These are phyloP conservation scores for Junco hyemalis DNA, from an alignment of 2,113 vertebrate species.

Conservation along the genomic window DNA sequence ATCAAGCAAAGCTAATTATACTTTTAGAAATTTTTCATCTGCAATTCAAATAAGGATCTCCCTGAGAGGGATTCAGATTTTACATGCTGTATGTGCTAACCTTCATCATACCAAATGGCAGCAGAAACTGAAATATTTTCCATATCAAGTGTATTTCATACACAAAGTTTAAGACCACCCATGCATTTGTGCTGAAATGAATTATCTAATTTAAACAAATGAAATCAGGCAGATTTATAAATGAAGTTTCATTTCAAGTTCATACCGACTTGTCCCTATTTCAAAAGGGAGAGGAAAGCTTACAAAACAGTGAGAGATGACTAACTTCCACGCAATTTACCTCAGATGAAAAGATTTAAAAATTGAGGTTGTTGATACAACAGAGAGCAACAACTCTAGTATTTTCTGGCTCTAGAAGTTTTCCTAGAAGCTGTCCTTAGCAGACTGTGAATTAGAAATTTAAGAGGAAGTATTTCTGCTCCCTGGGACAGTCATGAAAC, in stretches of 20 bases:
- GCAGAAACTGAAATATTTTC: slow-evolving; percentile 40
- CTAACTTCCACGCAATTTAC: neutral
- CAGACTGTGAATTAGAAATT: neutral
- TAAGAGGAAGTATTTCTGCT: neutral
- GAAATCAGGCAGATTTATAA: neutral
- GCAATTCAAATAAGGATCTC: slow-evolving; percentile 58
- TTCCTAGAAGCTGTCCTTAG: neutral
- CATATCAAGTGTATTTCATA: slow-evolving; percentile 25
- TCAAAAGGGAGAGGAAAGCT: neutral
- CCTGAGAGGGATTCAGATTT: slow-evolving; percentile 43
- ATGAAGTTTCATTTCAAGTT: neutral
- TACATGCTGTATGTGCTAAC: slow-evolving; percentile 30
- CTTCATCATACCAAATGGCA: slow-evolving; percentile 8
- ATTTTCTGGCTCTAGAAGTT: neutral
- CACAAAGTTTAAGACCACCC: slow-evolving; percentile 7
- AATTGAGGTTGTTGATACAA: neutral
- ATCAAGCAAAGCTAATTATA: slow-evolving; percentile 55
- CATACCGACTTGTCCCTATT: neutral
- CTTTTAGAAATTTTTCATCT: slow-evolving; percentile 57
- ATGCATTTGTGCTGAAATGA: slow-evolving; percentile 13
- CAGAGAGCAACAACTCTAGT: neutral
- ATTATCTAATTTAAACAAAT: neutral
- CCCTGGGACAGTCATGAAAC: neutral
- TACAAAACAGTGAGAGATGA: neutral
- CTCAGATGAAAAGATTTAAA: neutral